phyloP scores from a whole-genome alignment of 2,113 vertebrate genomes.

The Hippocampus mohnikei region DNA sequence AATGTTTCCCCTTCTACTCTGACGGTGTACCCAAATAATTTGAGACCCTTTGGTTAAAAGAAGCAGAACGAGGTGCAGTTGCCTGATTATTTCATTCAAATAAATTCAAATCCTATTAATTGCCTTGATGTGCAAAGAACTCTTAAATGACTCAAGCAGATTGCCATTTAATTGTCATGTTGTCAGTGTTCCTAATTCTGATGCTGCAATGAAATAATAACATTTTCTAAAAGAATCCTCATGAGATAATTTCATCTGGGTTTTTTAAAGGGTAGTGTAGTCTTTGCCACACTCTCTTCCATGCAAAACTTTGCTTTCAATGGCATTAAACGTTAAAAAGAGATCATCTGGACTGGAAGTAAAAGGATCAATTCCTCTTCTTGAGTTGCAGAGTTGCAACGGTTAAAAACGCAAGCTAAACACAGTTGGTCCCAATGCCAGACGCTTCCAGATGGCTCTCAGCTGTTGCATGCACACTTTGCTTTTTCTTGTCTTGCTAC shows the following conservation, averaged over 20 bases:
- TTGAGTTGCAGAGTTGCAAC: conserved; percentile 31
- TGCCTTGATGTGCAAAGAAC: not conserved
- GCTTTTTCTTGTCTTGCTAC: not conserved
- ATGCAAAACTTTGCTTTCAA: conserved; percentile 10
- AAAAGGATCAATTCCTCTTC: conserved; percentile 25
- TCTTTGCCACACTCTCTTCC: conserved; percentile 27
- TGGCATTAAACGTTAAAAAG: conserved; percentile 37
- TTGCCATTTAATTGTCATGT: not conserved
- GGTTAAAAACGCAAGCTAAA: conserved; percentile 32
- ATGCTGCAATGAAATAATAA: not conserved
- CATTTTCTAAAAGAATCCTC: not conserved
- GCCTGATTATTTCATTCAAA: not conserved
- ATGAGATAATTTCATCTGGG: not conserved
- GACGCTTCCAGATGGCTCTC: conserved; percentile 33
- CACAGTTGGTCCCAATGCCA: conserved; percentile 12
- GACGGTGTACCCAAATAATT: not conserved
- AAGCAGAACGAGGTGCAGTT: not conserved
- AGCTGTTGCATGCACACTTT: conserved; percentile 32
- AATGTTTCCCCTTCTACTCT: too few relatives aligned
- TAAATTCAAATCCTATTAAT: not conserved
- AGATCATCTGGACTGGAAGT: conserved; percentile 49
- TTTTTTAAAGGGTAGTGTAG: conserved; percentile 20
- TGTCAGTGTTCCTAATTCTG: not conserved
- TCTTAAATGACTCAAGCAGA: not conserved
- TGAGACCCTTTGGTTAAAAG: not conserved